phyloP scores from a whole-genome alignment of 2,888 invertebrate genomes.

The Hofmannophila pseudospretella region DNA sequence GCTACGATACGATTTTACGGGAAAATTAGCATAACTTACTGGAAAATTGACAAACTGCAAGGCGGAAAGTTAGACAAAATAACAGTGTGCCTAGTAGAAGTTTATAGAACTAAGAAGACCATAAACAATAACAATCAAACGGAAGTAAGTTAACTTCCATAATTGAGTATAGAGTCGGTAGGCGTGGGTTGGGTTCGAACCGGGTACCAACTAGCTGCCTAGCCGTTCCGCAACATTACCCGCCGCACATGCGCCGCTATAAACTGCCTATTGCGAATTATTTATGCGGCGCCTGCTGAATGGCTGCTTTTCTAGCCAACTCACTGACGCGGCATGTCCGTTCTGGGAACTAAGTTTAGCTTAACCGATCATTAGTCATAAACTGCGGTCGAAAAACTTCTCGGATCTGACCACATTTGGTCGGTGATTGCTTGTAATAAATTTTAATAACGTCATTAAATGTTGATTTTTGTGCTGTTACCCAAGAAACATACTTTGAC shows the following conservation, averaged over 20 bases:
- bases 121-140: conserved; percentile 19
- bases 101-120: background rate
- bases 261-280: conserved; percentile 43
- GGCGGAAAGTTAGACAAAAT: too few relatives aligned
- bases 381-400: conserved; percentile 25
- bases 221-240: conserved; percentile 48
- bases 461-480: conserved; percentile 18
- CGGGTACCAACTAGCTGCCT: conserved; percentile 15
- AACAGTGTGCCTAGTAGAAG: too few relatives aligned
- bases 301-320: conserved; percentile 37
- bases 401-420: conserved; percentile 28
- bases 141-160: conserved; percentile 39
- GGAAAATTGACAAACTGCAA: too few relatives aligned
- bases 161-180: conserved; percentile 42
- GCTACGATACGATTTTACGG: too few relatives aligned
- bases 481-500: conserved; percentile 13
- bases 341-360: conserved; percentile 26
- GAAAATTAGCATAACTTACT: too few relatives aligned
- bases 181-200: conserved; percentile 43
- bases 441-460: conserved; percentile 26
- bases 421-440: conserved; percentile 22
- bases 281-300: conserved; percentile 47
- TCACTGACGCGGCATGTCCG: conserved; percentile 27
- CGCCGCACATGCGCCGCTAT: conserved; percentile 32
- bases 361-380: conserved; percentile 21